Conservation (phyloP, 2,797 vertebrate species). For the Peromyscus attwateri region DNA sequence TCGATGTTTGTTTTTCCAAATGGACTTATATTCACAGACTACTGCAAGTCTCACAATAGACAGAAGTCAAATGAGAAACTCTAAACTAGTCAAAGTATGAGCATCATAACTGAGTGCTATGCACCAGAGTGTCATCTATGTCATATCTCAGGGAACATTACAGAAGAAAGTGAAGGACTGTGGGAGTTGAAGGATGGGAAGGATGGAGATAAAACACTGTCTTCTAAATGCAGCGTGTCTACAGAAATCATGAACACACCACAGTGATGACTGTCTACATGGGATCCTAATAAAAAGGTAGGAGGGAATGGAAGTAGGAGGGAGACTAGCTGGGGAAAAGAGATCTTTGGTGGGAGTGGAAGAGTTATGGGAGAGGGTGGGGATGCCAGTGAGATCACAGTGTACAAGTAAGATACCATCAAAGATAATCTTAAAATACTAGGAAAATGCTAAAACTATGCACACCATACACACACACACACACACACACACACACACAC, state of each 20-base stretch:
- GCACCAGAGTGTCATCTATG: not conserved
- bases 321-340: not conserved
- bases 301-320: not conserved
- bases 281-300: not conserved
- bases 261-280: not conserved
- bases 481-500: not conserved
- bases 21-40: not conserved
- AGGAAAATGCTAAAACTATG: not conserved
- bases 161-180: not conserved
- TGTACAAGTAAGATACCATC: not conserved
- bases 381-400: not conserved
- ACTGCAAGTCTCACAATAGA: fast-evolving
- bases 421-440: not conserved
- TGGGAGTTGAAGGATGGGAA: not conserved
- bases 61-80: not conserved
- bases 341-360: too few species aligned
- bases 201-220: not conserved
- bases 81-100: not conserved
- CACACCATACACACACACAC: not conserved
- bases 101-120: not conserved
- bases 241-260: not conserved
- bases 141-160: not conserved
- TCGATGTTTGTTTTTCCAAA: not conserved
- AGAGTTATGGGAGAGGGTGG: not conserved
- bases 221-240: not conserved